Evolutionary conservation across 2,113 vertebrate genomes (phyloP).

Genomic region (Otocyon megalotis): DNA sequence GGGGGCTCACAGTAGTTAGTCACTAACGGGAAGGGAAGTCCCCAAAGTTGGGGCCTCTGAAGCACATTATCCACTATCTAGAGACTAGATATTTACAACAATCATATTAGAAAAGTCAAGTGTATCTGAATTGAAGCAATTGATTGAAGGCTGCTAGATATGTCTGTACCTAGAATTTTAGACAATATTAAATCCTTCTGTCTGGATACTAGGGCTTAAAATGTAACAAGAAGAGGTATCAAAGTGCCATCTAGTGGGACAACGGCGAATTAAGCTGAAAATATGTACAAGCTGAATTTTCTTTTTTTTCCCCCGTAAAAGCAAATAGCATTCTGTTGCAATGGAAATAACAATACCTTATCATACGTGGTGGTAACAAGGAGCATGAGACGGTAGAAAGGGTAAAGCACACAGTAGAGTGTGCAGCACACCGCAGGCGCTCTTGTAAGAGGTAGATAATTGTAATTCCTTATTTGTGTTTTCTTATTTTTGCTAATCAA

Average conservation of each 20-base stretch:
- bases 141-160: constrained; percentile 20
- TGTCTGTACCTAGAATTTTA: background rate
- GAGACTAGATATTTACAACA: background rate
- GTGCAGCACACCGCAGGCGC: accelerated
- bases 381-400: no score
- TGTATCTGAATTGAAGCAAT: background rate
- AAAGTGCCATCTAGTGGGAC: constrained; percentile 84
- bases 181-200: background rate
- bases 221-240: constrained; percentile 53
- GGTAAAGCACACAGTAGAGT: accelerated
- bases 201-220: background rate
- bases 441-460: accelerated
- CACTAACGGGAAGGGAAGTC: background rate
- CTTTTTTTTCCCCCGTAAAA: background rate
- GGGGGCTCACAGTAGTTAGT: no score
- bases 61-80: accelerated
- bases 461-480: background rate
- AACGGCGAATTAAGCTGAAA: background rate
- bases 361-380: background rate
- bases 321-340: background rate
- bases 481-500: background rate
- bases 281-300: background rate
- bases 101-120: constrained; percentile 25
- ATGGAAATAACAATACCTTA: no score
- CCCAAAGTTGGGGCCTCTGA: background rate